A percentile compares a stretch with the other conserved stretches of the same genome.
Conservation (phyloP, 2,113 vertebrate genomes). For the Pongo pygmaeus region DNA sequence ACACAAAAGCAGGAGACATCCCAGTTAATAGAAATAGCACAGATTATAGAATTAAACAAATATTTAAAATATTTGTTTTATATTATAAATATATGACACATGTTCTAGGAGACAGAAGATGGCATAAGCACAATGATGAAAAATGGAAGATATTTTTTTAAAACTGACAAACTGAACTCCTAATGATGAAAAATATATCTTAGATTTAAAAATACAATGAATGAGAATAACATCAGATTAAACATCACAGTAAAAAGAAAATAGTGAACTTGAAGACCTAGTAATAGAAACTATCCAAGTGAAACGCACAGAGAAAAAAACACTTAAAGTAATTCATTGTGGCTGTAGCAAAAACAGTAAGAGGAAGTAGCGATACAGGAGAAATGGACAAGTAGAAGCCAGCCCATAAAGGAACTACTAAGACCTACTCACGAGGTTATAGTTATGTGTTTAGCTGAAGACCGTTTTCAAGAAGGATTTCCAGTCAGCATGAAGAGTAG, state of each 20-base stretch:
- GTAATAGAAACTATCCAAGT: background rate
- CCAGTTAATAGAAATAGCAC: background rate
- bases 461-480: background rate
- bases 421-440: background rate
- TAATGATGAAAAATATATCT: background rate
- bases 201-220: background rate
- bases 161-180: background rate
- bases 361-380: background rate
- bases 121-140: background rate
- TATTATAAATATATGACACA: background rate
- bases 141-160: background rate
- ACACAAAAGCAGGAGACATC: background rate
- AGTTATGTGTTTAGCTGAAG: background rate
- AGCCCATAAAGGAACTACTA: background rate
- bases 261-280: background rate
- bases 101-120: background rate
- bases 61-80: background rate
- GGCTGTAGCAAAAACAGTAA: background rate
- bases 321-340: background rate
- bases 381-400: background rate
- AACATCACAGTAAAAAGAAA: background rate
- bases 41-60: background rate
- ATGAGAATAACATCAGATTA: background rate
- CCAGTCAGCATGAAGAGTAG: background rate
- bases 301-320: background rate